Conservation (phyloP, 1,140 invertebrate species). For the Pseudomyrmex cubaensis region DNA sequence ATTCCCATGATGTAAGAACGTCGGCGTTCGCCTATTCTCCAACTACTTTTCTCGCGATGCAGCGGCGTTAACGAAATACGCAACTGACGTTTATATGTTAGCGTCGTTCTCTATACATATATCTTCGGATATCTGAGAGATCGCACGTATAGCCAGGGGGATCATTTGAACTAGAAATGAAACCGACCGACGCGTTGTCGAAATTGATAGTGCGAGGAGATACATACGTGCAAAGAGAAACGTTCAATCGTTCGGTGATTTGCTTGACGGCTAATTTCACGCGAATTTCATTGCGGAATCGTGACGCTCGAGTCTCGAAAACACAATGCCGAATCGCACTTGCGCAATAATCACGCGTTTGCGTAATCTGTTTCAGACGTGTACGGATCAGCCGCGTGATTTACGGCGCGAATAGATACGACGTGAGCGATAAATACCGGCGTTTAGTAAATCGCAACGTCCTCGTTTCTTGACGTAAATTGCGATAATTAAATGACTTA, state of each 20-base stretch:
- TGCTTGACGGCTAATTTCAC: constrained; percentile 31
- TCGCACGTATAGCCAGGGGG: neutral
- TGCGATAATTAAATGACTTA: constrained; percentile 5
- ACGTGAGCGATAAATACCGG: constrained; percentile 23
- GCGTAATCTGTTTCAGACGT: neutral
- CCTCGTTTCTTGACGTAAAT: constrained; percentile 12
- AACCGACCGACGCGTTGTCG: neutral
- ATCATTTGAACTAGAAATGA: constrained; percentile 7
- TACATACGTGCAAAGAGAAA: neutral
- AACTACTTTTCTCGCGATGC: neutral
- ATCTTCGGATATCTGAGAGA: neutral
- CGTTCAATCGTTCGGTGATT: constrained; percentile 3
- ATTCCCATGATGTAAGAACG: constrained; percentile 42
- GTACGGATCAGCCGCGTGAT: constrained; percentile 23
- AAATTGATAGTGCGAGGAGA: neutral
- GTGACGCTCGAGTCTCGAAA: constrained; percentile 17
- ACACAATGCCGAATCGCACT: constrained; percentile 11
- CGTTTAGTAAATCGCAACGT: neutral
- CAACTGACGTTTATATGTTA: neutral
- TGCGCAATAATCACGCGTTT: constrained; percentile 28
- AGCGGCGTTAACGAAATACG: neutral
- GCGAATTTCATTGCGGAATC: constrained; percentile 8
- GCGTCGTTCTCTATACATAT: constrained; percentile 3
- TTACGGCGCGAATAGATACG: constrained; percentile 26
- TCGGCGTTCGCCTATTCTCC: neutral